Evolutionary conservation across 2,888 invertebrate genomes (phyloP), one percentile per base, ranked within the genome.

Genomic region (Stramonita haemastoma): DNA sequence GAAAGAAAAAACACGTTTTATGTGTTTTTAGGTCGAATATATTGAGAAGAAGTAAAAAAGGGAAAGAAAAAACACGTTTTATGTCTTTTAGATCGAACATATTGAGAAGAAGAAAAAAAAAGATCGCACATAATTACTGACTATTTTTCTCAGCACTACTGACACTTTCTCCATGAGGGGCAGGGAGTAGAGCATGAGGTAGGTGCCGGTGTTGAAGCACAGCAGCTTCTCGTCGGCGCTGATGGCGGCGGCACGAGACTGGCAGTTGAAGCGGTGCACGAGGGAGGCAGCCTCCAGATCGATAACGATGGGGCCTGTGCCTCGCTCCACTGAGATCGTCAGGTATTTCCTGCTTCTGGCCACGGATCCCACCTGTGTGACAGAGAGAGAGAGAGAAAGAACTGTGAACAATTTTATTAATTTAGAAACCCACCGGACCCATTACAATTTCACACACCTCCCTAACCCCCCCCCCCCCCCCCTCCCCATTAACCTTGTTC

Each of bases 241-340:
- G n/a, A 95, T 92, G 29, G 94, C 93, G 11, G 94, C 93, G 22
- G 93, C 91, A 46, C 93, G 92, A 11, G 93, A 91, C 86, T 94
- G 93, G 89, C 92, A 93, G n/a, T 92, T 90, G 87, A 94, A 94
- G 87, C 93, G 93, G 87, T 94, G 94, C 15, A 95, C 81, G 8
- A 94, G 86, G 22, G 90, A 91, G n/a, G 92, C 92, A n/a, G 92
- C 91, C 60, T 93, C 92, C 32, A 94, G 89, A 86, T 95, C 94
- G 4, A 95, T 90, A 1, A 95, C 92, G 86, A 92, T 92, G 0
- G 95, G 95, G 6, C 95, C 93, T 0, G 92, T 89, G 2, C 93
- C 93, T 83, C 93, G 93, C 36, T 93, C 91, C 13, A 93, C 90
- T 22, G 93, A 92, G 89, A 95, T 93, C 26, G 93, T 93, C 29